A percentile compares a stretch with the other conserved stretches of the same genome.
Evolutionary conservation across 2,113 vertebrate genomes (phyloP).

Genomic region (Gymnogyps californianus): DNA sequence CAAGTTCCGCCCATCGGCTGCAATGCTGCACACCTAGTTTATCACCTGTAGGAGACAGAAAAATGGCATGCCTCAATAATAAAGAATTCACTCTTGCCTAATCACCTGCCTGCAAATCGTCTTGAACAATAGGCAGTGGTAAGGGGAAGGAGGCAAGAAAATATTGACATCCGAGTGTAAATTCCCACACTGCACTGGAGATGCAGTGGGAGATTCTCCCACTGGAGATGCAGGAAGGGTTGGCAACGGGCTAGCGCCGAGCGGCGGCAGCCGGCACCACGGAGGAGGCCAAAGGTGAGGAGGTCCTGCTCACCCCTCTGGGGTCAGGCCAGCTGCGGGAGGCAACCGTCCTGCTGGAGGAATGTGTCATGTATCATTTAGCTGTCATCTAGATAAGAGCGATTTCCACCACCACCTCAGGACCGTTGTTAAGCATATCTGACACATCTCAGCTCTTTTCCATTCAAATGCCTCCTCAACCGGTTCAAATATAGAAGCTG

Average conservation of each 20-base stretch:
- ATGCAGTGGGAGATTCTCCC: background rate
- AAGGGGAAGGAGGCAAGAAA: background rate
- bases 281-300: background rate
- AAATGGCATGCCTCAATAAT: background rate
- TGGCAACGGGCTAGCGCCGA: rapidly evolving
- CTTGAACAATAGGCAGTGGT: background rate
- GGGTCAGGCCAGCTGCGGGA: background rate
- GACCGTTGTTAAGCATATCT: background rate
- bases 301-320: background rate
- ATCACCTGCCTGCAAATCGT: background rate
- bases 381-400: background rate
- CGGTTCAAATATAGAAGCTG: conserved; percentile 42
- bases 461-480: background rate
- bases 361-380: background rate
- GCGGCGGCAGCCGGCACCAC: rapidly evolving
- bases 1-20: background rate
- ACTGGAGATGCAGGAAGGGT: background rate
- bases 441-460: conserved; percentile 12
- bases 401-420: conserved; percentile 7
- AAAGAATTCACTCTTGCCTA: background rate
- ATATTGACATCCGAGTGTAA: rapidly evolving
- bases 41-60: background rate
- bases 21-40: conserved; percentile 6
- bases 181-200: background rate
- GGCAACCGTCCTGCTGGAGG: background rate